A percentile compares a stretch with the other conserved stretches of the same genome.
phyloP scores from a whole-genome alignment of 2,888 invertebrate genomes.

The Byasa hedistus region DNA sequence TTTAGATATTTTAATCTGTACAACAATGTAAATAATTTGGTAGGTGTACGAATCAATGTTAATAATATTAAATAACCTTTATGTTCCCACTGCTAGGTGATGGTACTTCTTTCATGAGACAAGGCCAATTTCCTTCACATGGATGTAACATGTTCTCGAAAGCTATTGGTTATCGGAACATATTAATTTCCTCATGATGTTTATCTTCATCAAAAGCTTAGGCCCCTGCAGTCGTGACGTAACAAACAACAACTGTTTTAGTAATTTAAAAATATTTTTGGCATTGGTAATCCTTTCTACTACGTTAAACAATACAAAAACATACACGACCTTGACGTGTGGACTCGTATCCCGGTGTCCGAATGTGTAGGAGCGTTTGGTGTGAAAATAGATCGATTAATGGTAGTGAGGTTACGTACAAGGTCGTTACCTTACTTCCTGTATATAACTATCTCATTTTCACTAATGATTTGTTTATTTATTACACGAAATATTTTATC shows the following conservation, averaged over 20 bases:
- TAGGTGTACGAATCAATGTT: neutral
- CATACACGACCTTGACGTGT: conserved; percentile 33
- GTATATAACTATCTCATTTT: conserved; percentile 30
- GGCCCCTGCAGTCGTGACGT: too few relatives aligned
- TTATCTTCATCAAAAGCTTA: too few relatives aligned
- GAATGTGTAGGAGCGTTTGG: conserved; percentile 30
- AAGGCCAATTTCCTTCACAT: too few relatives aligned
- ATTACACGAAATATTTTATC: neutral
- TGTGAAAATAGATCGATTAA: conserved; percentile 42
- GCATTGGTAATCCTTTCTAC: conserved; percentile 11
- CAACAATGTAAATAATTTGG: neutral
- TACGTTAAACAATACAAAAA: conserved; percentile 18
- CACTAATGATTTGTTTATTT: conserved; percentile 24
- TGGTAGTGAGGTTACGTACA: conserved; percentile 34
- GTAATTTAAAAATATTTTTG: conserved; percentile 16
- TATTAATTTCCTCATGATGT: too few relatives aligned
- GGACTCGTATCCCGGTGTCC: conserved; percentile 22
- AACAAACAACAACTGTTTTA: neutral
- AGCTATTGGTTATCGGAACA: too few relatives aligned
- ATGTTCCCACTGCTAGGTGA: too few relatives aligned
- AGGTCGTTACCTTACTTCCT: conserved; percentile 36
- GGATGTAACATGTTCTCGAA: too few relatives aligned
- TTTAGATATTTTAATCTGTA: too few relatives aligned
- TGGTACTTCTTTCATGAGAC: too few relatives aligned
- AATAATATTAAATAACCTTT: too few relatives aligned